Conservation (phyloP, 2,888 invertebrate genomes). For the Tiliacea aurago region DNA sequence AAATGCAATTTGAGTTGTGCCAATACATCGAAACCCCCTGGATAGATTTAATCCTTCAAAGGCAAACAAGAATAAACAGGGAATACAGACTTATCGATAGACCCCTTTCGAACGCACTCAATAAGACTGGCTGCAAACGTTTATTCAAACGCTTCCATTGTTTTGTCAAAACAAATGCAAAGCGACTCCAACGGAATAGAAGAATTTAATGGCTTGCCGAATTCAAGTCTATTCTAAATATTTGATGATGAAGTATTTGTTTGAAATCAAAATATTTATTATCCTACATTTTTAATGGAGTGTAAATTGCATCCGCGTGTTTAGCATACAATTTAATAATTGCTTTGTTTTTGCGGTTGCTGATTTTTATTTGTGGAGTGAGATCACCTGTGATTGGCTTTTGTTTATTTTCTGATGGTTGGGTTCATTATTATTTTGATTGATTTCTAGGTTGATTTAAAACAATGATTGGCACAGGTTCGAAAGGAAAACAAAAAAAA, state of each 20-base stretch:
- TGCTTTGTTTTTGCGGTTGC: constrained; percentile 58
- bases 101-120: constrained; percentile 49
- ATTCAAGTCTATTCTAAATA: constrained; percentile 57
- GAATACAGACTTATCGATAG: constrained; percentile 42
- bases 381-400: constrained; percentile 48
- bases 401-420: constrained; percentile 33
- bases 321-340: constrained; percentile 60
- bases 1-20: constrained; percentile 28
- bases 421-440: constrained; percentile 11
- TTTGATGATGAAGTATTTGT: constrained; percentile 62
- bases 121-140: constrained; percentile 58
- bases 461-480: constrained; percentile 9
- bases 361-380: constrained; percentile 43
- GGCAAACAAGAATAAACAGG: constrained; percentile 35
- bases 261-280: constrained; percentile 56
- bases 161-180: constrained; percentile 58
- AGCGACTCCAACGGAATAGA: constrained; percentile 55
- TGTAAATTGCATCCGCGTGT: constrained; percentile 63
- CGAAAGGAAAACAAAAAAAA: not conserved
- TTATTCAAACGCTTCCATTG: constrained; percentile 61
- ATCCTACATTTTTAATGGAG: constrained; percentile 60
- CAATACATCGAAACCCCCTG: constrained; percentile 37
- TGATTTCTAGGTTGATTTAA: not conserved
- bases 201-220: constrained; percentile 63
- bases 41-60: constrained; percentile 43